Evolutionary conservation across 2,113 vertebrate genomes (phyloP).

Genomic region (Tachycineta bicolor): DNA sequence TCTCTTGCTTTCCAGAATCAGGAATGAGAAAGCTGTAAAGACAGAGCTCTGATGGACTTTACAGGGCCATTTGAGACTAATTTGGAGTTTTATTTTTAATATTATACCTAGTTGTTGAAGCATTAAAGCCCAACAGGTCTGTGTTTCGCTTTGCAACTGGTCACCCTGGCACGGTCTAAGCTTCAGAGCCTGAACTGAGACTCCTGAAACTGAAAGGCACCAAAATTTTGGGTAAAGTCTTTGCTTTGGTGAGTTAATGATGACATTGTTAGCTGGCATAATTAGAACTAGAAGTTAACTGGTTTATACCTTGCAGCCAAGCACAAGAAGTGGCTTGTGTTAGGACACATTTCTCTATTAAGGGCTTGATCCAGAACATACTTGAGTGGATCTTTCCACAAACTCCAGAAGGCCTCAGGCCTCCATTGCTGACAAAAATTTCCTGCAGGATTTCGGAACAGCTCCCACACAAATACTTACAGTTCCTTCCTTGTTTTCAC

Average conservation of each 20-base stretch:
- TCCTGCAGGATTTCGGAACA: neutral
- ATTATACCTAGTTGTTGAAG: neutral
- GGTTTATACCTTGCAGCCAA: neutral
- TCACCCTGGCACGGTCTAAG: neutral
- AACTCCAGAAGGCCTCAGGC: neutral
- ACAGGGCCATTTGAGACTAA: neutral
- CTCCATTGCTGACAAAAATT: neutral
- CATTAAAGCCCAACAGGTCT: neutral
- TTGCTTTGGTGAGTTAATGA: neutral
- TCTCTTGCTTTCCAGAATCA: neutral
- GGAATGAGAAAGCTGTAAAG: neutral
- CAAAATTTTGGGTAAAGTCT: neutral
- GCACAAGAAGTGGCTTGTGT: neutral
- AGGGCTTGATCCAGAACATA: neutral
- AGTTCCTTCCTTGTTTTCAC: neutral
- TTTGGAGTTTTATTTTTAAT: neutral
- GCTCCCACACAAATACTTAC: neutral
- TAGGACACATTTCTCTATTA: neutral
- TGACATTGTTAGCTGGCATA: neutral
- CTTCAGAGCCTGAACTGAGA: neutral
- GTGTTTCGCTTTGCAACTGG: rapidly evolving
- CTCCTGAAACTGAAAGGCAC: neutral
- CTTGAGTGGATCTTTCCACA: neutral
- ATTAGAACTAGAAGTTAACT: neutral
- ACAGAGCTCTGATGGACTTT: neutral